Evolutionary conservation across 2,888 invertebrate species (phyloP).

Genomic region (Philaethria dido): DNA sequence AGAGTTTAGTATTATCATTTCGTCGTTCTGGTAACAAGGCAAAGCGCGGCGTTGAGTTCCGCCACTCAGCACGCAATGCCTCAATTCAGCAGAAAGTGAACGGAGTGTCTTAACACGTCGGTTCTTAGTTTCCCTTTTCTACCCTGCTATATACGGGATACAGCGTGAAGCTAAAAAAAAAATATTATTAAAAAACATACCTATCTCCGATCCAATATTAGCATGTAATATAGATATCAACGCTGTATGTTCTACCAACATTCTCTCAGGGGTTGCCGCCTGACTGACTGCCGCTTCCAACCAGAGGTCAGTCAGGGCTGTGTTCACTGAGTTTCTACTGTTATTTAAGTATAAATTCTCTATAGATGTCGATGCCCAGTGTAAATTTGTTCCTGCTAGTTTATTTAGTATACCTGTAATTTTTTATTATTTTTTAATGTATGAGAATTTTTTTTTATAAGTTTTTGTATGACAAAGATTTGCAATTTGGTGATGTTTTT

Average conservation of each 20-base stretch:
- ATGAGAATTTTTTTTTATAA: no score
- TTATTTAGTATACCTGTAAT: conserved; percentile 89
- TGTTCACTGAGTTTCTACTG: conserved; percentile 93
- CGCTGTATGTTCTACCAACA: conserved; percentile 93
- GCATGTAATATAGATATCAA: conserved; percentile 93
- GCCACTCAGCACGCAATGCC: no score
- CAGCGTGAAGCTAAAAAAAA: no score
- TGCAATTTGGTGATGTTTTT: no score
- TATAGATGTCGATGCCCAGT: conserved; percentile 90
- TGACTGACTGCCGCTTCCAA: conserved; percentile 86
- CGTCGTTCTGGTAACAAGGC: no score
- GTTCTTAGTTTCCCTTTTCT: no score
- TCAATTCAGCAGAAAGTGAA: no score
- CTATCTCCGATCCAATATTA: conserved; percentile 95
- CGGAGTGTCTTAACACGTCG: no score
- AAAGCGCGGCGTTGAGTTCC: no score
- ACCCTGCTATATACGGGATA: no score
- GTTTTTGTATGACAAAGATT: no score
- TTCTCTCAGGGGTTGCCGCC: conserved; percentile 87
- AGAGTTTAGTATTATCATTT: no score
- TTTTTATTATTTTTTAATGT: conserved; percentile 1
- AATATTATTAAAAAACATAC: conserved; percentile 69
- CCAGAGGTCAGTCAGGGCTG: conserved; percentile 87
- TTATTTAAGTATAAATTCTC: conserved; percentile 91
- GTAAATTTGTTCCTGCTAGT: conserved; percentile 93